Evolutionary conservation across 2,888 invertebrate species (phyloP).

Genomic region (Drosophila emarginata): DNA sequence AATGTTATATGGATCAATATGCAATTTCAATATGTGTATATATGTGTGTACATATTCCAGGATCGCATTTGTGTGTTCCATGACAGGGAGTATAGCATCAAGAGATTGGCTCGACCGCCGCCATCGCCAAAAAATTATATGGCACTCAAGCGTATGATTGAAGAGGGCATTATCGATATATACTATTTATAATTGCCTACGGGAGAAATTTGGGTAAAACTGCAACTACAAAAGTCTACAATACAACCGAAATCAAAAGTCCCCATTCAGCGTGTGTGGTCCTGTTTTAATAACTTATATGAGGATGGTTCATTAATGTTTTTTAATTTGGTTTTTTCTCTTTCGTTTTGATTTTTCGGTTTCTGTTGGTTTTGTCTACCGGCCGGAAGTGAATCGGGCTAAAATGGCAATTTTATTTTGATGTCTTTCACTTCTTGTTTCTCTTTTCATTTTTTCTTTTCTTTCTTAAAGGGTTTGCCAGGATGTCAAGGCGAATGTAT

Average conservation of each 20-base stretch:
- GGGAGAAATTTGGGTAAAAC: constrained; percentile 21
- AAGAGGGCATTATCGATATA: constrained; percentile 75
- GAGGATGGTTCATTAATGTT: background rate
- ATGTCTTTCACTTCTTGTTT: constrained; percentile 65
- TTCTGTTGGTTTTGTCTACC: constrained; percentile 38
- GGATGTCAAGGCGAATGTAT: constrained; percentile 85
- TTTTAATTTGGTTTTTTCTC: constrained; percentile 9
- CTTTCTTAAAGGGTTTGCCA: constrained; percentile 82
- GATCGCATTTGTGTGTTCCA: constrained; percentile 79
- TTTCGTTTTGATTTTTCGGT: constrained; percentile 15
- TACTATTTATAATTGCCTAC: constrained; percentile 72
- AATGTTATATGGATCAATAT: constrained; percentile 20
- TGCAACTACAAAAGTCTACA: background rate
- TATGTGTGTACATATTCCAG: constrained; percentile 68
- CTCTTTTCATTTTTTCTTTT: constrained; percentile 73
- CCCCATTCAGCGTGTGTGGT: background rate
- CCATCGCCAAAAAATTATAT: constrained; percentile 79
- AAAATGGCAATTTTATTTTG: constrained; percentile 48
- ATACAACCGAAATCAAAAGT: background rate
- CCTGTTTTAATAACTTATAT: background rate
- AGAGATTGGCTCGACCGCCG: constrained; percentile 77
- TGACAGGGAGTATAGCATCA: constrained; percentile 77
- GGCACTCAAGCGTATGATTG: constrained; percentile 80
- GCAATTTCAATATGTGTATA: background rate
- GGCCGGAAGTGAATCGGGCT: constrained; percentile 16